A percentile compares a stretch with the other conserved stretches of the same genome.
Evolutionary conservation across 2,113 vertebrate species (phyloP).

Genomic region (Ivindomyrus marchei): DNA sequence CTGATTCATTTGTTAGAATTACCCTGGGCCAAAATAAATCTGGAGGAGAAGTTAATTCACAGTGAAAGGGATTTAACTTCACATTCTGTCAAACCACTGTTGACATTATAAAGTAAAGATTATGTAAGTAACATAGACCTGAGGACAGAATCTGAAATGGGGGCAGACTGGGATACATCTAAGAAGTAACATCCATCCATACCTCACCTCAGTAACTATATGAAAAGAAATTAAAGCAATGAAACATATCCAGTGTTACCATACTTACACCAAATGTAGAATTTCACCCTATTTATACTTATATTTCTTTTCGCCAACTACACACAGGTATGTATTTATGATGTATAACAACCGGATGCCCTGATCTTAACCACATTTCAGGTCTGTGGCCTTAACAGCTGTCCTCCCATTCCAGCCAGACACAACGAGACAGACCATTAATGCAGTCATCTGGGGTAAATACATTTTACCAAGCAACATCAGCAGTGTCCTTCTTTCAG

Average conservation of each 20-base stretch:
- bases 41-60: neutral
- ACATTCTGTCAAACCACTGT: neutral
- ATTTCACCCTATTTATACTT: neutral
- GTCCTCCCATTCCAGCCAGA: neutral
- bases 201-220: neutral
- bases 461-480: neutral
- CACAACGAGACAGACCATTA: neutral
- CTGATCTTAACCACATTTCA: neutral
- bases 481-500: neutral
- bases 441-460: neutral
- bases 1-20: neutral
- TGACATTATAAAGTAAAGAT: neutral
- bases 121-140: neutral
- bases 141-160: neutral
- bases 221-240: neutral
- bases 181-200: neutral
- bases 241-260: neutral
- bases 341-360: neutral
- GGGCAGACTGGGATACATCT: neutral
- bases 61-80: neutral
- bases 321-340: neutral
- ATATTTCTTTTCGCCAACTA: neutral
- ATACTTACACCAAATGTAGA: neutral
- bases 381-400: neutral
- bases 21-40: neutral